Evolutionary conservation across 2,888 invertebrate species (phyloP).

Genomic region (Troides oblongomaculatus): DNA sequence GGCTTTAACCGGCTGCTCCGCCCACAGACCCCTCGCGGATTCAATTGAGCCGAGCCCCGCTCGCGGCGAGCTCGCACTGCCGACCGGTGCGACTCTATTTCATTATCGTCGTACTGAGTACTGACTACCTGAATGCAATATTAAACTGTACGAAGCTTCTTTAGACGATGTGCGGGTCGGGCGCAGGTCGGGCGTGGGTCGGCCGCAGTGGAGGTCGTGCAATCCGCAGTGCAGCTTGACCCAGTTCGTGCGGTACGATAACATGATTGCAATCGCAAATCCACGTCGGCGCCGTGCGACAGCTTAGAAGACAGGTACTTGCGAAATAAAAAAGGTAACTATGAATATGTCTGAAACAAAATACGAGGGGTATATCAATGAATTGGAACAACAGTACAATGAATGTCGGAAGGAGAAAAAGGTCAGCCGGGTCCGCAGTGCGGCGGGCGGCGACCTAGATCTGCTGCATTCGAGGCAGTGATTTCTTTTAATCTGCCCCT

Average conservation of each 20-base stretch:
- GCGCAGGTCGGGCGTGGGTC: neutral
- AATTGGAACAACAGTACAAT: neutral
- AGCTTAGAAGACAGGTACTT: too few relatives aligned
- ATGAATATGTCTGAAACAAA: neutral
- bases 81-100: constrained; percentile 8
- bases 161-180: too few relatives aligned
- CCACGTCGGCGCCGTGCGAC: too few relatives aligned
- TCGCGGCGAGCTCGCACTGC: constrained; percentile 36
- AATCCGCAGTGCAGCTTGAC: constrained; percentile 31
- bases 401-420: neutral
- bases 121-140: too few relatives aligned
- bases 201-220: constrained; percentile 11
- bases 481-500: constrained; percentile 6
- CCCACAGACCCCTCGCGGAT: neutral
- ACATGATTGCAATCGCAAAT: too few relatives aligned
- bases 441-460: constrained; percentile 19
- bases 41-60: constrained; percentile 60
- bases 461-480: neutral
- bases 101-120: too few relatives aligned
- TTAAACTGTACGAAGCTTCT: too few relatives aligned
- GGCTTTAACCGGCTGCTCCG: neutral
- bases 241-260: constrained; percentile 15
- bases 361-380: neutral
- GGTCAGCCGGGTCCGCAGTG: constrained; percentile 13
- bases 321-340: too few relatives aligned